Base-by-base conservation (phyloP, 2,113 vertebrate genomes). In the Donacobius atricapilla region DNA sequence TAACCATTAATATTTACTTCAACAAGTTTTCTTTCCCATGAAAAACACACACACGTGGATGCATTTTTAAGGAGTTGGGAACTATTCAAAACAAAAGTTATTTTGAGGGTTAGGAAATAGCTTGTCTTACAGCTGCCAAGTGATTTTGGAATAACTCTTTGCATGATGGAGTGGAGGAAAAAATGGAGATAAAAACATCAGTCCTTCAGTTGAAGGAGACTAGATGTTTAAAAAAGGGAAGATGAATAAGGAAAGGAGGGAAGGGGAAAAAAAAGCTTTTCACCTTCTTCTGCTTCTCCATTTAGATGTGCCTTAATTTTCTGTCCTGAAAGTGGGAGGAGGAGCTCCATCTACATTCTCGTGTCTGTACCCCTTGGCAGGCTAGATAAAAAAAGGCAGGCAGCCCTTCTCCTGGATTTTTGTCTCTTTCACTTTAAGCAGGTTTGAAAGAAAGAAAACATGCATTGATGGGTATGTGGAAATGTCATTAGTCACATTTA, bases 81-180 rank as follows among this genome's bases (percentile, higher is more conserved):
- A 97, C 90, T 95, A 96, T 92, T 98, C 97, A 98, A 98, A 98
- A 97, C 95, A 97, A 97, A 95, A 97, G 97, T 90, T 98, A 98
- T 97, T 98, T 97, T 98, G 96, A 97, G 97, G 89, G 87, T 97
- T 98, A 98, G 98, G 97, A 98, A 98, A 98, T 95, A 97, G 97
- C 96, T 97, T 98, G 97, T 98, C 97, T 97, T 94, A 91, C 20
- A 33, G 89, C 83, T 98, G 97, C 98, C 98, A 98, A 98, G 90
- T 94, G 91, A 94, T 96, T 97, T 97, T 97, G 97, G 97, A 98
- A 97, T 97, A 97, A 96, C 84, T 97, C 91, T 97, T 96, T 94
- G 78, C 90, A 92, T 95, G 96, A 98, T 94, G 86, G 94, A 95
- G 91, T 78, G 80, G 85, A 97, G 89, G 45, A 31, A 70, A 95